Conservation (phyloP, 2,113 vertebrate genomes). For the Felis catus region F.catus_Fca126_mat1.0 CM031414.1:81903001-81903500, state of each 20-base stretch:
- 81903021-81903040: too few species aligned
- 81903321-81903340: neutral
- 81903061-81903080: accelerated
- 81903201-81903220: neutral
- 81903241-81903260: neutral
- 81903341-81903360: neutral
- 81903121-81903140: too few species aligned
- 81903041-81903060: too few species aligned
- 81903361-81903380: neutral
- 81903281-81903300: neutral
- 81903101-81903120: too few species aligned
- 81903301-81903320: neutral
- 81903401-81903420: conserved; percentile 14
- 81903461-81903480: neutral
- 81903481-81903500: neutral
- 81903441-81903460: neutral
- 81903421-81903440: neutral
- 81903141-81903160: neutral
- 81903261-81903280: neutral
- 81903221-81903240: neutral
- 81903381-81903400: neutral
- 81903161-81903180: neutral
- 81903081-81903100: too few species aligned
- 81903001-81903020: too few species aligned
- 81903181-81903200: conserved; percentile 20